phyloP scores from a whole-genome alignment of 2,113 vertebrate genomes.

The Lagopus muta region DNA sequence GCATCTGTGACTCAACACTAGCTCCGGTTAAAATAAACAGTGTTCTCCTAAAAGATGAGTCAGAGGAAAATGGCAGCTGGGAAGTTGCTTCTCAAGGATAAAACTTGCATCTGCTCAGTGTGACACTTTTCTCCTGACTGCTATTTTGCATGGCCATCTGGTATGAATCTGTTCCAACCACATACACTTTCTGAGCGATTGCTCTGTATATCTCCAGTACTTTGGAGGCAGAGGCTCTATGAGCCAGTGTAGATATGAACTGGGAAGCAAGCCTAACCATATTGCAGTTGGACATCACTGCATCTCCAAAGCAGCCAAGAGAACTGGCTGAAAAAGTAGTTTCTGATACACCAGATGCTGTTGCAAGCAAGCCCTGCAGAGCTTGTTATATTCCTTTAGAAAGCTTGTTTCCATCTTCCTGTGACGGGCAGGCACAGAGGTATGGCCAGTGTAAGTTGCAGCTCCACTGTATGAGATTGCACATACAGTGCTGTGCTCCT shows the following conservation, averaged over 20 bases:
- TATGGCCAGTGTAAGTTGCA: not conserved
- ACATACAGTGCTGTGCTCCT: not conserved
- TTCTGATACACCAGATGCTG: constrained; percentile 74
- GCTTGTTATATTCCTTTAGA: constrained; percentile 7
- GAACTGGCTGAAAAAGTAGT: constrained; percentile 50
- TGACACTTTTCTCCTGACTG: constrained; percentile 56
- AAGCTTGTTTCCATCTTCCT: constrained; percentile 1
- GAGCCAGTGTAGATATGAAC: constrained; percentile 1
- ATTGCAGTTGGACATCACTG: constrained; percentile 57
- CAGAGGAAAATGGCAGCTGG: constrained; percentile 54
- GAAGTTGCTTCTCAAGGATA: constrained; percentile 39
- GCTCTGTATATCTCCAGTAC: not conserved
- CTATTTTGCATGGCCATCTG: constrained; percentile 67
- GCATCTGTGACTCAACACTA: not conserved
- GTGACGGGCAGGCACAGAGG: not conserved
- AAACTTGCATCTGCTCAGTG: constrained; percentile 22
- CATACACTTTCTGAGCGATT: not conserved
- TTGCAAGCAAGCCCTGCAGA: constrained; percentile 32
- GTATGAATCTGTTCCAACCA: constrained; percentile 22
- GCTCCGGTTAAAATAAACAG: constrained; percentile 5
- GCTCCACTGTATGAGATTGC: not conserved
- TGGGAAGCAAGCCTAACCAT: constrained; percentile 68
- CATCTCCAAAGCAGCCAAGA: constrained; percentile 32
- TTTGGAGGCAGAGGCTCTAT: not conserved
- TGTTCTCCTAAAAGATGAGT: constrained; percentile 13